Base-by-base conservation (phyloP, 2,888 invertebrate species). In the Gordius sp. region DNA sequence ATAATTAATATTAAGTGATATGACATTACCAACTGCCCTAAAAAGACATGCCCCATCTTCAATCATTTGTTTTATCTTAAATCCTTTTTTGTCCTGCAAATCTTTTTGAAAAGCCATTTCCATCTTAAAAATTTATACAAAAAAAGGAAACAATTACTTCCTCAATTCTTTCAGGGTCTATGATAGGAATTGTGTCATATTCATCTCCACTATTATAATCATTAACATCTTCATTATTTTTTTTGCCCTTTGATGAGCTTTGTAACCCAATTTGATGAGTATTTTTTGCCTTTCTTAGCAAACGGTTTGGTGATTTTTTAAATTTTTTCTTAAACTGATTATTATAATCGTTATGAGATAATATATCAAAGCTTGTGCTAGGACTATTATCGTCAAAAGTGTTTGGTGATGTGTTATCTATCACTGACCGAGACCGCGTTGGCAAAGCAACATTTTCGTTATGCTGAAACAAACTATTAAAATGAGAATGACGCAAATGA, bases 11-110 rank as follows among this genome's bases (percentile, higher is more conserved):
- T 33, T 33, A 33, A 33, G 8, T 33, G 8, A 33, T 13, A 33
- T 33, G 39, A 33, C 39, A 33, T 62, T 62, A 73, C 73, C 72
- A 61, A 84, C 82, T 28, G 84, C 80, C 62, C 84, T 74, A 68
- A 85, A 85, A 47, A 85, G 70, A 67, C 84, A 85, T 24, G 83
- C 83, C 2, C 84, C 84, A 70, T 85, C 84, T 67, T 82, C 81
- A 60, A 78, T 78, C 75, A 84, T 83, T 61, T 78, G 76, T 66
- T 82, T 81, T 27, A 85, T 77, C 58, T 77, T 72, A 63, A 79
- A 78, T 53, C 82, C 82, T 64, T 78, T 76, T 65, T 79, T 79
- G 56, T 68, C 67, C 60, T 77, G 74, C 68, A 81, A 71, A 63
- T 76, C 75, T 63, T 77, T 75, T 62, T 77, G 77, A 69, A 81